phyloP scores from a whole-genome alignment of 2,113 vertebrate species.

The Heteronetta atricapilla region DNA sequence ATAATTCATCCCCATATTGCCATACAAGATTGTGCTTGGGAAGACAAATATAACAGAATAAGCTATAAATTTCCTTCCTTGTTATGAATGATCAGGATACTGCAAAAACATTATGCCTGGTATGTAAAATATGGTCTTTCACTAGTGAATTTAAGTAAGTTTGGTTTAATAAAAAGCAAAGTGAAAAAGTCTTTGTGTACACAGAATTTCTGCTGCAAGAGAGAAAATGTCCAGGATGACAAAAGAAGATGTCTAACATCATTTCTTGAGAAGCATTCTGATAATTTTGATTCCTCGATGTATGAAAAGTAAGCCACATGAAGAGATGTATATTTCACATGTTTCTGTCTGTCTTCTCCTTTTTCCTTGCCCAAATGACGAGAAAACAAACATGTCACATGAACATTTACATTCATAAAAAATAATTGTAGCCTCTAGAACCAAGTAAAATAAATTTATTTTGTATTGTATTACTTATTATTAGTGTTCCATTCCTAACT shows the following conservation, averaged over 20 bases:
- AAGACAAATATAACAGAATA: conserved; percentile 32
- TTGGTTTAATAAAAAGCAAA: not conserved
- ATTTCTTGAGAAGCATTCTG: not conserved
- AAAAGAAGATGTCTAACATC: not conserved
- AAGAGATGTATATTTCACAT: not conserved
- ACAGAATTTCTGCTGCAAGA: not conserved
- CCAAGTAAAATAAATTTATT: not conserved
- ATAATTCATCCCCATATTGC: conserved; percentile 32
- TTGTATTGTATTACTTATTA: not conserved
- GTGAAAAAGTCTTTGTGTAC: not conserved
- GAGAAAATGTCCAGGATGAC: not conserved
- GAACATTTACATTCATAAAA: not conserved
- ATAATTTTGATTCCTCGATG: not conserved
- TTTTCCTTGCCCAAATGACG: not conserved
- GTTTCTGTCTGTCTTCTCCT: not conserved
- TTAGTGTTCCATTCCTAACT: not conserved
- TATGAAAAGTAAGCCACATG: not conserved
- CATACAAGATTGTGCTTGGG: not conserved
- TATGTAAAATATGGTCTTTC: not conserved
- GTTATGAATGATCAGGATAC: not conserved
- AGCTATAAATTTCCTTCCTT: conserved; percentile 12
- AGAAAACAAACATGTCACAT: not conserved
- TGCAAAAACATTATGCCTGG: not conserved
- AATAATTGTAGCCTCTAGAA: not conserved
- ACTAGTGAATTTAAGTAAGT: not conserved